These are phyloP conservation scores for Turritopsis dohrnii DNA, from an alignment of 30 jellyfish, hydroid and myxozoan species.

Conservation along the genomic window DNA sequence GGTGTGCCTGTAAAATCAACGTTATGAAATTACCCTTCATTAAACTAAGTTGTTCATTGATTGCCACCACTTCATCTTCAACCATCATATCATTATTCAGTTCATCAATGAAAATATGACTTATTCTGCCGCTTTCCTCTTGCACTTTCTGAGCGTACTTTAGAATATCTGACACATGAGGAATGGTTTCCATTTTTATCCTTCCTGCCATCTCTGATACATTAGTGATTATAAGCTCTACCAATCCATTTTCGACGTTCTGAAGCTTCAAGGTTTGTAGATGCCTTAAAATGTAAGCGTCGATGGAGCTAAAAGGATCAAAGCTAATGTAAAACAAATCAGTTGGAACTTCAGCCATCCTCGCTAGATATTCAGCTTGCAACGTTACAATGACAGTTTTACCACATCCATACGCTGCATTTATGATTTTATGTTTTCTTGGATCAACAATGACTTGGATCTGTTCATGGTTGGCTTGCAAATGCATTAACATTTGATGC, in stretches of 20 bases:
- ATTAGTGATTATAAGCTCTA: background rate
- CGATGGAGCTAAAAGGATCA: background rate
- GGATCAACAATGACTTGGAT: too few species aligned
- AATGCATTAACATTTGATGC: too few species aligned
- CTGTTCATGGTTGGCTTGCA: too few species aligned
- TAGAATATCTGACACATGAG: background rate
- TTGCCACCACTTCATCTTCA: background rate
- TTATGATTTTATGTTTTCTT: too few species aligned
- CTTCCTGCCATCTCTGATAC: background rate
- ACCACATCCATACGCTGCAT: background rate
- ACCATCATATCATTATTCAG: background rate
- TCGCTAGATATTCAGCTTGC: background rate
- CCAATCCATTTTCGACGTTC: background rate
- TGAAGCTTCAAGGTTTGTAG: background rate
- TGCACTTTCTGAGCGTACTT: background rate
- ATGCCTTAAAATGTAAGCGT: background rate
- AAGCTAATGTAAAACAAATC: background rate
- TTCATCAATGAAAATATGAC: background rate
- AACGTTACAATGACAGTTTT: background rate
- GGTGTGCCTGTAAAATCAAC: background rate
- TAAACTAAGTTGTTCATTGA: background rate
- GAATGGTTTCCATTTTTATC: background rate
- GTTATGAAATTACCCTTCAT: background rate
- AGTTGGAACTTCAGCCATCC: background rate
- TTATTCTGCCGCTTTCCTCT: background rate